Evolutionary conservation across 2,113 vertebrate genomes (phyloP), one percentile per base, ranked within the genome.

Genomic region (Mormyrus lacerda): DNA sequence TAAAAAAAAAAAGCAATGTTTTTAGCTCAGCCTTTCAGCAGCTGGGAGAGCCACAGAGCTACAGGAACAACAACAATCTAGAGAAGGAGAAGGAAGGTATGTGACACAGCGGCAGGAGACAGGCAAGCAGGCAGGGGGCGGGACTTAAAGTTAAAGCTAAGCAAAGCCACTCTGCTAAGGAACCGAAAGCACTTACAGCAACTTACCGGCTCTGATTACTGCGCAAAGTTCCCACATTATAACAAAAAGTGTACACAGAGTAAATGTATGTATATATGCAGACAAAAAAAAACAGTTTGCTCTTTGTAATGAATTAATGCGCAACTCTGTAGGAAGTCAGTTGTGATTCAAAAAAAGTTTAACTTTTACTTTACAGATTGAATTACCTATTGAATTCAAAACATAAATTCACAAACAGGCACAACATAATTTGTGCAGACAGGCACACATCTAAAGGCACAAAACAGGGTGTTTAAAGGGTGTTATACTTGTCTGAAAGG

Each of bases 1-100:
- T 27, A 1, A 27, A 55, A 7, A 39, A 0, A n/a, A 53, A 35
- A 9, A 82, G 9, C 9, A 17, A 61, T 31, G 44, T 47, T 47
- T 84, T 84, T 4, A 85, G 27, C 69, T 6, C 84, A 90, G 90
- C 87, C 87, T 90, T 94, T 93, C 94, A 94, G 94, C 93, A 94
- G 93, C 93, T 91, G 91, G 85, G 90, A 13, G 73, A 93, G 92
- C 93, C 92, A 92, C 92, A 90, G 58, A 90, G 69, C 76, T 65
- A 82, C 88, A 17, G 89, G 17, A 11, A 85, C 21, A 69, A 42
- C 17, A 31, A 39, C 27, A 88, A 58, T 9, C 7, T 82, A 82
- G 17, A 17, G 83, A 65, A 21, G 1, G 42, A 73, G 11, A 24
- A 44, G 27, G 5, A 73, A 83, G 91, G 45, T 89, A 89, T 45